Evolutionary conservation across 2,113 vertebrate species (phyloP), one percentile per base, ranked within the genome.

Genomic region (Syrrhaptes paradoxus): DNA sequence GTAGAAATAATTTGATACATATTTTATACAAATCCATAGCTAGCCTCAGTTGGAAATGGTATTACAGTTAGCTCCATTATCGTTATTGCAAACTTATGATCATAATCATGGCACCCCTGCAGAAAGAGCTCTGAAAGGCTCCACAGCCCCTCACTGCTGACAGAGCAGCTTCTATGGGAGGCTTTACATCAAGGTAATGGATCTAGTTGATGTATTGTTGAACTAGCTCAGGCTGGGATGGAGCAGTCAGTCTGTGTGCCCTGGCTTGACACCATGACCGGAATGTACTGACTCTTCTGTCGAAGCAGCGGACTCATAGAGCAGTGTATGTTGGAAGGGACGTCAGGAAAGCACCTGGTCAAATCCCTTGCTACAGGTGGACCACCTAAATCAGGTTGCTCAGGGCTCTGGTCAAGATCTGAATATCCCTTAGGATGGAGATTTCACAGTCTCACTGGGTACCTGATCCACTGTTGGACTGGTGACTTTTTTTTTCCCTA

Each of bases 1-100:
- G 73, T 85, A 93, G 68, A 80, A 95, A 79, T 97, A 94, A 97
- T 97, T 97, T 96, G 87, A 94, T 88, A 96, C 4, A 73, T 96
- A 87, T 98, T 97, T 94, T 97, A 96, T 80, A 96, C 70, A 97
- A 96, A 97, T 97, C 74, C 85, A 91, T 97, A 95, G 55, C 90
- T 96, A 97, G 93, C 54, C 82, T 95, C 82, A 36, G 78, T 70
- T 95, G 84, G 83, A 98, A 97, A 95, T 88, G 87, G 62, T 84
- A 87, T 57, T 85, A 94, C 65, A 58, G 75, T 93, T 95, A 62
- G 43, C 62, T 96, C 94, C 85, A 94, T 96, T 94, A 90, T 77
- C 92, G 87, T 97, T 95, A 97, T 65, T 95, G 83, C 87, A 90
- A 95, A 92, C 89, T 85, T 62, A 93, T 72, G 61, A 93, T 78